These are phyloP conservation scores for Heliothis virescens DNA, from an alignment of 1,140 invertebrate genomes.

Conservation along the genomic window DNA sequence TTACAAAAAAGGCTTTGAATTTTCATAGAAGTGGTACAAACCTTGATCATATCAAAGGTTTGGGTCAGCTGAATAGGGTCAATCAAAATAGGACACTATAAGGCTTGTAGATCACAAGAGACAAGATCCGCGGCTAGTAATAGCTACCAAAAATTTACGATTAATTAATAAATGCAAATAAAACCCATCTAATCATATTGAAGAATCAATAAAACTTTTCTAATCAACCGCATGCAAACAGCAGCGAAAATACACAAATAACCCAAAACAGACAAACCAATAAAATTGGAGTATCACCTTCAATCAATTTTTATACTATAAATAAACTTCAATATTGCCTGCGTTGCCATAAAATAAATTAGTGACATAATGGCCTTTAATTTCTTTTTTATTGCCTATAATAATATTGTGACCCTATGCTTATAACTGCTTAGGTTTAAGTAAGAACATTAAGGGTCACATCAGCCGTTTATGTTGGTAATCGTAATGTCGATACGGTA, in stretches of 20 bases:
- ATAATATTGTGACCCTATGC: conserved; percentile 40
- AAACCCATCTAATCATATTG: too few species aligned
- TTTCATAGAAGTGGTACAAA: too few species aligned
- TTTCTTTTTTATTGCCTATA: conserved; percentile 48
- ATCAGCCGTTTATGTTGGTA: too few species aligned
- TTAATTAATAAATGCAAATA: too few species aligned
- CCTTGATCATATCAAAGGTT: too few species aligned
- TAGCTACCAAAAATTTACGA: too few species aligned
- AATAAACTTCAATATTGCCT: conserved; percentile 43
- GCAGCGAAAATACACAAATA: neutral
- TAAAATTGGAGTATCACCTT: conserved; percentile 18
- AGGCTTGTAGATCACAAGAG: too few species aligned
- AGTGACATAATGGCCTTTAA: conserved; percentile 46
- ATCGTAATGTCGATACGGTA: too few species aligned
- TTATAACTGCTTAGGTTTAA: conserved; percentile 31
- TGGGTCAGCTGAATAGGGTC: too few species aligned
- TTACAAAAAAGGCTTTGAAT: too few species aligned
- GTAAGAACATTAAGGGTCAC: conserved; percentile 10
- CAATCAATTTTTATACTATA: conserved; percentile 34
- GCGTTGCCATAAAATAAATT: conserved; percentile 48
- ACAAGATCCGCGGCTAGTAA: too few species aligned
- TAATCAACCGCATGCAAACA: neutral
- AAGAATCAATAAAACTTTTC: neutral
- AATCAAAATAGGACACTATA: too few species aligned
- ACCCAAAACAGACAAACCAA: conserved; percentile 6